Evolutionary conservation across 2,797 vertebrate species (phyloP), one percentile per base, ranked within the genome.

Genomic region (Anolis apletophallus): DNA sequence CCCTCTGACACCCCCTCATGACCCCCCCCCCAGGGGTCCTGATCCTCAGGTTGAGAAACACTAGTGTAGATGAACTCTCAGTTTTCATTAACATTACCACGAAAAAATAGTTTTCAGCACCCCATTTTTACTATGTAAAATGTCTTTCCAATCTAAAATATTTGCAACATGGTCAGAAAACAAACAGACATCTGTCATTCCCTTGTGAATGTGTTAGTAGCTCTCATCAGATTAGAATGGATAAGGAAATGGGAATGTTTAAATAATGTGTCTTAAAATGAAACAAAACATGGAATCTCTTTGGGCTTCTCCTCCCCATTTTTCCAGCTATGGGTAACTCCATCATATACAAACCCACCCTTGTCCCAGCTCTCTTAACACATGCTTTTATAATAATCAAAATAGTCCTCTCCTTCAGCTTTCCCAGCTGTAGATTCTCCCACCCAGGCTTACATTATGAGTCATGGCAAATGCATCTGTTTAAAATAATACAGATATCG

Each of bases 361-460:
- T 92, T 69, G 17, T 72, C 90, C 88, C 17, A 75, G 81, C 86
- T 88, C 91, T 93, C 94, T 95, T 95, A 96, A 83, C 76, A 75
- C 93, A 94, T 92, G 89, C 76, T 73, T 87, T 90, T 94, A 94
- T 94, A 87, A 83, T 93, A 94, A 95, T 81, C 96, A 95, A 95
- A 94, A 92, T 86, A 92, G 92, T 88, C 75, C 91, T 93, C 92
- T 94, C 92, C 92, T 92, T 91, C 88, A 91, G 85, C 92, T 84
- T 90, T 93, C 88, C 88, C 93, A 95, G 94, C 91, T 95, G 90
- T 90, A 91, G 73, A 94, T 95, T 64, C 29, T 95, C 91, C 95
- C 94, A 95, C 94, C 94, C 89, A 94, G 83, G 92, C 93, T 95
- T 91, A 90, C 87, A 81, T 93, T 94, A 93, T 94, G 93, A 96